These are phyloP conservation scores for Betta splendens DNA, from an alignment of 2,797 vertebrate genomes.

Conservation along the genomic window DNA sequence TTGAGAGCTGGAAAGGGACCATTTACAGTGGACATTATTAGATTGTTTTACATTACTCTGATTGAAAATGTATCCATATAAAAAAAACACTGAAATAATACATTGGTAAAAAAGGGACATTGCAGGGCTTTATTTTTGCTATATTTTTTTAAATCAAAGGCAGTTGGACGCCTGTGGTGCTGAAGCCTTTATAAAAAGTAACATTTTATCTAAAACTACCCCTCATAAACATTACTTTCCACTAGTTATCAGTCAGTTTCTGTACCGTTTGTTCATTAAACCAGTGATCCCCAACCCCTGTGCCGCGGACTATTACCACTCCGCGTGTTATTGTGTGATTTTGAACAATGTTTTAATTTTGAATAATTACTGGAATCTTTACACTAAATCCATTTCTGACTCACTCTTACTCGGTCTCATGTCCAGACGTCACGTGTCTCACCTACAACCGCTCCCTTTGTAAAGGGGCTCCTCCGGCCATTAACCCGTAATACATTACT, in stretches of 20 bases:
- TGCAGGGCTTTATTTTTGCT: constrained; percentile 89
- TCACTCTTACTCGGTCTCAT: no score
- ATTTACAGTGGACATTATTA: constrained; percentile 62
- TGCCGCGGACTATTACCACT: no score
- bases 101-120: constrained; percentile 95
- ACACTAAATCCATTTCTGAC: no score
- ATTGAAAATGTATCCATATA: constrained; percentile 87
- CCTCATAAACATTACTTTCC: not conserved
- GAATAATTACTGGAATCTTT: no score
- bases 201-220: constrained; percentile 91
- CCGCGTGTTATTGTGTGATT: no score
- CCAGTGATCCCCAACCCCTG: no score
- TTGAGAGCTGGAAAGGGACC: constrained; percentile 62
- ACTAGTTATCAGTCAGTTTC: not conserved
- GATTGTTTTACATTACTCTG: constrained; percentile 70
- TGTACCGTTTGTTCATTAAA: not conserved
- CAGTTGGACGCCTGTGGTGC: constrained; percentile 97
- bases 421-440: no score
- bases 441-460: no score
- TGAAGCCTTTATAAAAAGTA: constrained; percentile 99
- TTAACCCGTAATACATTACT: no score
- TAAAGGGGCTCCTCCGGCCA: no score
- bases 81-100: constrained; percentile 74
- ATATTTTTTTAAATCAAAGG: constrained; percentile 85
- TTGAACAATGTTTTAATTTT: no score